Conservation (phyloP, 2,797 vertebrate genomes). For the Setipinna tenuifilis region DNA sequence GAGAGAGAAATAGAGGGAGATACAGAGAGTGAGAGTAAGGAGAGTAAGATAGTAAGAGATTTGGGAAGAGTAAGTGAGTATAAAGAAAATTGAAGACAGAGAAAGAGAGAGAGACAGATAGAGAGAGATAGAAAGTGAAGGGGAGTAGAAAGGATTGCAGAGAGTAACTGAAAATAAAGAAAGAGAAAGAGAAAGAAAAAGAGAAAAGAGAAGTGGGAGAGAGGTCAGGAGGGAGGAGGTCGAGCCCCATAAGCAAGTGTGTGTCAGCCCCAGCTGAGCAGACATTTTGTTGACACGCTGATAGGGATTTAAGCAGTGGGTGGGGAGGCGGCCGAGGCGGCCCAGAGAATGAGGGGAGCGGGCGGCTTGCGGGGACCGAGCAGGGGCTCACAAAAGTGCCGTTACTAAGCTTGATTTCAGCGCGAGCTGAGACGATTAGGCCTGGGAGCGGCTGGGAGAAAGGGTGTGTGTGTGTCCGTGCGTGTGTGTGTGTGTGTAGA, state of each 20-base stretch:
- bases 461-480: slow-evolving; percentile 58
- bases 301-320: slow-evolving; percentile 85
- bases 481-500: slow-evolving; percentile 31
- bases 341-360: slow-evolving; percentile 70
- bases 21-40: background rate
- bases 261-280: slow-evolving; percentile 80
- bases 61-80: background rate
- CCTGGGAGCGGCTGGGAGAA: slow-evolving; percentile 56
- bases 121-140: background rate
- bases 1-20: slow-evolving; percentile 42
- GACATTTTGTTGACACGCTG: slow-evolving; percentile 87
- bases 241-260: slow-evolving; percentile 75
- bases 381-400: slow-evolving; percentile 70
- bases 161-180: too few species aligned
- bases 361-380: slow-evolving; percentile 47
- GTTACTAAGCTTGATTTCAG: slow-evolving; percentile 82
- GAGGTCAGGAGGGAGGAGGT: slow-evolving; percentile 73
- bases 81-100: slow-evolving; percentile 29
- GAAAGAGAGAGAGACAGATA: background rate
- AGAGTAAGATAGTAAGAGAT: background rate
- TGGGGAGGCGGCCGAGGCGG: slow-evolving; percentile 70
- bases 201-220: slow-evolving; percentile 57
- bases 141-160: too few species aligned
- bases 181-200: background rate
- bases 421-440: slow-evolving; percentile 77